Evolutionary conservation across 2,113 vertebrate genomes (phyloP).

Genomic region (Cepphus grylle): DNA sequence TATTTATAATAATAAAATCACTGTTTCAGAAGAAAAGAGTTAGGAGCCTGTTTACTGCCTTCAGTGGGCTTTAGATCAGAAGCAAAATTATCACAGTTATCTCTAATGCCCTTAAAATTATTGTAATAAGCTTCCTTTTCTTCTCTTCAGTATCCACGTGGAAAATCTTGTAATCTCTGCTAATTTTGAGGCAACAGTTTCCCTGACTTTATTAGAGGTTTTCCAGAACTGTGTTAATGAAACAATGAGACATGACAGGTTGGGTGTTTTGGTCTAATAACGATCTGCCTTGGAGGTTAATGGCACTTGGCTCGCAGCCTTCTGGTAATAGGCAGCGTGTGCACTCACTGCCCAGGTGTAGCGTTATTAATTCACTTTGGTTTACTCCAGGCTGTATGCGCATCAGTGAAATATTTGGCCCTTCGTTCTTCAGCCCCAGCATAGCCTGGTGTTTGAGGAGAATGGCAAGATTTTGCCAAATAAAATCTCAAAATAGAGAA

Average conservation of each 20-base stretch:
- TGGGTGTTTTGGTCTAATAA: constrained; percentile 52
- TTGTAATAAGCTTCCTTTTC: constrained; percentile 56
- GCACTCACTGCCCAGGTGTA: constrained; percentile 30
- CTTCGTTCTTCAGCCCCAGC: neutral
- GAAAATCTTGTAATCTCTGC: constrained; percentile 55
- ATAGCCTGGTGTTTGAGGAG: neutral
- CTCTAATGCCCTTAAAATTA: constrained; percentile 52
- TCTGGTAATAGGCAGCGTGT: neutral
- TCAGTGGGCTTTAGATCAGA: constrained; percentile 55
- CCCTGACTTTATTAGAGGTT: constrained; percentile 52
- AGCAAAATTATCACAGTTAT: constrained; percentile 52
- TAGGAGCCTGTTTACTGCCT: constrained; percentile 37
- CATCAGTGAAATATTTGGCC: neutral
- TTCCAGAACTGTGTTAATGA: constrained; percentile 63
- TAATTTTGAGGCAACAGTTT: constrained; percentile 57
- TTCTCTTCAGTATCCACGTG: constrained; percentile 13
- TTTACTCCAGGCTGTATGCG: neutral
- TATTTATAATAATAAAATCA: constrained; percentile 74
- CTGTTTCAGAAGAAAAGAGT: constrained; percentile 46
- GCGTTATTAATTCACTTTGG: neutral
- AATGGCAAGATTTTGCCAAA: neutral
- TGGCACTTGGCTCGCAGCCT: constrained; percentile 16
- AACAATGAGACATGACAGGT: constrained; percentile 61
- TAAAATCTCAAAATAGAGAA: neutral
- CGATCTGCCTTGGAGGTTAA: constrained; percentile 56